Percentiles rank a stretch among this genome's conserved stretches.
phyloP scores from a whole-genome alignment of 2,797 vertebrate species.

The Pelochelys cantorii region DNA sequence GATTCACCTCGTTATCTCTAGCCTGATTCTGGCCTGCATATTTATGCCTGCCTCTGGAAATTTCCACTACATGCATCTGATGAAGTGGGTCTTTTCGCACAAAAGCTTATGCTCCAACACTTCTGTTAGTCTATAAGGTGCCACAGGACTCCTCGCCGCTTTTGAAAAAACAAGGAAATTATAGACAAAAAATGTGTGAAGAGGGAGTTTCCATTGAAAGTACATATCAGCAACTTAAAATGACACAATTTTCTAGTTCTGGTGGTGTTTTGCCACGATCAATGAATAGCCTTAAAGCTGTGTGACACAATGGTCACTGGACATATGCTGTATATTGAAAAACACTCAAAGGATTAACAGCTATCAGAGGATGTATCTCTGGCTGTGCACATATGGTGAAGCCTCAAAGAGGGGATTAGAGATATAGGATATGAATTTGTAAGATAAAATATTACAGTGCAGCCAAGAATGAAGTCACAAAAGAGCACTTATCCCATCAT shows the following conservation, averaged over 20 bases:
- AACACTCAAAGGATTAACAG: conserved; percentile 67
- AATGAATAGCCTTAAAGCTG: neutral
- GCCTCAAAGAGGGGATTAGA: conserved; percentile 48
- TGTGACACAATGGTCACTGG: conserved; percentile 32
- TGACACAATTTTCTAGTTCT: neutral
- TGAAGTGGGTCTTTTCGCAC: too few species aligned
- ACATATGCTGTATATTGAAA: conserved; percentile 41
- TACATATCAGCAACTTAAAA: neutral
- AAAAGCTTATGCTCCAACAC: too few species aligned
- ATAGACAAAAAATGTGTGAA: conserved; percentile 21
- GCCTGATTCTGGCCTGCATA: too few species aligned
- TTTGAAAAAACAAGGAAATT: neutral
- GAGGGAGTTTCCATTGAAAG: conserved; percentile 27
- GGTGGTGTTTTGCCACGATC: neutral
- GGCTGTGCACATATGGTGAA: conserved; percentile 23
- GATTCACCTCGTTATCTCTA: too few species aligned
- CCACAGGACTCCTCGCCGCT: too few species aligned
- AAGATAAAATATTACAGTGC: neutral
- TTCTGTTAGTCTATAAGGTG: too few species aligned
- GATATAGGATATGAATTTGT: neutral
- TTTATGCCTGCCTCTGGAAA: too few species aligned
- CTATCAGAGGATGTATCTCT: conserved; percentile 43
- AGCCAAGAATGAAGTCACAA: conserved; percentile 28
- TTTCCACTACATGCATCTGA: too few species aligned
- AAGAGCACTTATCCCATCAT: conserved; percentile 11